Percentiles rank a stretch among this genome's conserved stretches.
Evolutionary conservation across 2,113 vertebrate species (phyloP).

Genomic region (Drymodes brunneopygia): DNA sequence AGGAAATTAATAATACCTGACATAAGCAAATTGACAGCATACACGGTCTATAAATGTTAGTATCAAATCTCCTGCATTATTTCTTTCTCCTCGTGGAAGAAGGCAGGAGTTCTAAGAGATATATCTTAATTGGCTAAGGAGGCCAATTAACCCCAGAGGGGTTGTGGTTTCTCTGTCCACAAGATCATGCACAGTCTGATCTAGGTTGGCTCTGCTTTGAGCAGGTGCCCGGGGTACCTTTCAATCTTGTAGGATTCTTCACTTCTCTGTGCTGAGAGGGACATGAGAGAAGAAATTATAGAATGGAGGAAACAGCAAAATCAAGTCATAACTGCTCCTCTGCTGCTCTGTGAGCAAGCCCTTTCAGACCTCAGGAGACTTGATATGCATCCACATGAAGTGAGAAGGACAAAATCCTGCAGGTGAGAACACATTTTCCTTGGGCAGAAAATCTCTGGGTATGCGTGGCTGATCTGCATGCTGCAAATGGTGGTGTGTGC

Average conservation of each 20-base stretch:
- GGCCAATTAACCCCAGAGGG: neutral
- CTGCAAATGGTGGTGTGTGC: neutral
- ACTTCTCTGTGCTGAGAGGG: neutral
- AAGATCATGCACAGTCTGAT: neutral
- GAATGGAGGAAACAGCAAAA: neutral
- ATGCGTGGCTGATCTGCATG: fast-evolving
- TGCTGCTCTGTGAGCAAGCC: neutral
- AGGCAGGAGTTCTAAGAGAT: neutral
- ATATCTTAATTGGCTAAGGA: neutral
- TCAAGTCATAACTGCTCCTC: neutral
- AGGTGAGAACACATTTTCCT: neutral
- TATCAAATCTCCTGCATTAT: neutral
- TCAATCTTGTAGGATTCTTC: neutral
- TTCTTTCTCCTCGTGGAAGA: neutral
- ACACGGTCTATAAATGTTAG: neutral
- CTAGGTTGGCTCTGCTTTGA: neutral
- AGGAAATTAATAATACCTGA: neutral
- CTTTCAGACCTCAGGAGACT: neutral
- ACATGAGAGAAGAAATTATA: neutral
- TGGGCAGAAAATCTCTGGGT: neutral
- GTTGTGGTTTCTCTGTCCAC: neutral
- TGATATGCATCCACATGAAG: neutral
- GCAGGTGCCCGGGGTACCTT: neutral
- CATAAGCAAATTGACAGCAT: neutral
- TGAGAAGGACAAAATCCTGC: neutral